These are phyloP conservation scores for Mythimna albipuncta DNA, from an alignment of 2,888 invertebrate species.

Conservation along the genomic window DNA sequence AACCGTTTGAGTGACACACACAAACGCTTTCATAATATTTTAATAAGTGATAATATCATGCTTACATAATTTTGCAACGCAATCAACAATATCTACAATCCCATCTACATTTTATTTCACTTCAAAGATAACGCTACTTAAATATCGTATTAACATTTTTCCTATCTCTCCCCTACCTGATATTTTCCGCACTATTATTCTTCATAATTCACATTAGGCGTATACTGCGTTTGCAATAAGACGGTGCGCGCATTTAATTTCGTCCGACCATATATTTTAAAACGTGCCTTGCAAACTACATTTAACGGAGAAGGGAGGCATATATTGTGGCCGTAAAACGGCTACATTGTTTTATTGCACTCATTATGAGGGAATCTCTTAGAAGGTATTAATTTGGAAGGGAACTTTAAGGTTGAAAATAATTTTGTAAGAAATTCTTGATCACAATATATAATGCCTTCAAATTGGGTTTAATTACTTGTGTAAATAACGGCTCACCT, in stretches of 20 bases:
- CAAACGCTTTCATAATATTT: no score
- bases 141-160: conserved; percentile 2
- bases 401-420: conserved; percentile 54
- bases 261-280: conserved; percentile 78
- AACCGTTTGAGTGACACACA: no score
- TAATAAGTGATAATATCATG: no score
- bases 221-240: conserved; percentile 64
- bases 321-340: conserved; percentile 81
- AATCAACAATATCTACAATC: background rate
- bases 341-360: conserved; percentile 85
- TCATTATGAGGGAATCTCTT: conserved; percentile 83
- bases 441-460: conserved; percentile 50
- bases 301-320: conserved; percentile 77
- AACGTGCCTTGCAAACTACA: conserved; percentile 74
- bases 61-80: no score
- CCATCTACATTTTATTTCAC: background rate
- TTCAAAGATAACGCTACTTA: background rate
- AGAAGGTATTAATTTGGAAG: conserved; percentile 73
- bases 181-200: conserved; percentile 58
- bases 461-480: conserved; percentile 62
- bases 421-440: conserved; percentile 57
- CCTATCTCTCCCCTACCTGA: conserved; percentile 29
- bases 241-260: conserved; percentile 75
- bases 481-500: conserved; percentile 58
- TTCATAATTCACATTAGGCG: conserved; percentile 65